These are phyloP conservation scores for Cepaea nemoralis DNA, from an alignment of 1,140 invertebrate genomes.

Conservation along the genomic window DNA sequence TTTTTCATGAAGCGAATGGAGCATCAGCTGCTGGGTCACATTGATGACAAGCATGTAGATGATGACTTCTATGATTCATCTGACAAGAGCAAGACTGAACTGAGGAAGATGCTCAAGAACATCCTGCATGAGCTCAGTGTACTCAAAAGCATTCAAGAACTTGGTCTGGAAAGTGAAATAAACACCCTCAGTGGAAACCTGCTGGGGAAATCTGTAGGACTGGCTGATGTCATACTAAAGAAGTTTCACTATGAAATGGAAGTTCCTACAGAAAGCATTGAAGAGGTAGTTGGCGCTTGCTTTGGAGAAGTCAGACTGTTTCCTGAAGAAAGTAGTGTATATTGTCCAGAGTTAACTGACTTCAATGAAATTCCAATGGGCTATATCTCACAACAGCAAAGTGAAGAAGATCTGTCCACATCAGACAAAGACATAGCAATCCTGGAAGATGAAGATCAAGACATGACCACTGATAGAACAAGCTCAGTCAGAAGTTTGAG, in stretches of 20 bases:
- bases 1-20: constrained; percentile 49
- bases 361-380: constrained; percentile 26
- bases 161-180: constrained; percentile 48
- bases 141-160: constrained; percentile 48
- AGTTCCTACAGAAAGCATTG: constrained; percentile 27
- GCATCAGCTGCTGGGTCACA: constrained; percentile 45
- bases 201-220: constrained; percentile 35
- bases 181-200: constrained; percentile 38
- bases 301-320: constrained; percentile 44
- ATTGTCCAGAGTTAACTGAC: constrained; percentile 39
- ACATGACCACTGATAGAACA: not conserved
- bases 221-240: constrained; percentile 28
- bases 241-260: constrained; percentile 23
- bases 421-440: not conserved
- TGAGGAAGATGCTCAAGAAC: constrained; percentile 49
- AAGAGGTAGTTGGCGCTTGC: constrained; percentile 36
- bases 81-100: constrained; percentile 39
- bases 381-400: not conserved
- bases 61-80: constrained; percentile 41
- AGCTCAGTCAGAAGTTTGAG: not conserved
- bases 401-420: not conserved
- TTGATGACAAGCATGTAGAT: constrained; percentile 44
- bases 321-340: constrained; percentile 22
- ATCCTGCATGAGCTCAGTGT: constrained; percentile 52
- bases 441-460: constrained; percentile 1